Evolutionary conservation across 2,113 vertebrate genomes (phyloP).

Genomic region (Synchiropus splendidus): DNA sequence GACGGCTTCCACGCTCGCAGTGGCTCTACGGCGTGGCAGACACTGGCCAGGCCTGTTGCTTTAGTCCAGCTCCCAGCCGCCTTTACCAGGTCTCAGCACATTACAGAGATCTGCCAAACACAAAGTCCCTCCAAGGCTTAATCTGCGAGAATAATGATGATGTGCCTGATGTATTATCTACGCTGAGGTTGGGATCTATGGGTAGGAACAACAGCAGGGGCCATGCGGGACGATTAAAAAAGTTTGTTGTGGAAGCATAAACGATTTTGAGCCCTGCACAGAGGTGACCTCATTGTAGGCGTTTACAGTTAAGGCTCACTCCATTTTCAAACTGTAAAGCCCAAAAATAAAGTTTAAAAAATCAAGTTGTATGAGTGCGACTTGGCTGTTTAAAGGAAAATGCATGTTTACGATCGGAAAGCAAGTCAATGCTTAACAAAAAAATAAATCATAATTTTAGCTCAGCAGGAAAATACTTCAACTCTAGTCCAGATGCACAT

Average conservation of each 20-base stretch:
- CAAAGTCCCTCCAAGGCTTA: conserved; percentile 25
- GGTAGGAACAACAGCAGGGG: conserved; percentile 38
- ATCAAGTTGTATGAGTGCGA: too few relatives aligned
- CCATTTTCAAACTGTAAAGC: too few relatives aligned
- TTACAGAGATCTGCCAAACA: conserved; percentile 31
- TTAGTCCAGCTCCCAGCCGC: conserved; percentile 40
- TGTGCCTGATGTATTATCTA: conserved; percentile 30
- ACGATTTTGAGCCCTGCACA: conserved; percentile 17
- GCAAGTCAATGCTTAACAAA: too few relatives aligned
- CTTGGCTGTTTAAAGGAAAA: too few relatives aligned
- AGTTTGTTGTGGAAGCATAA: conserved; percentile 27
- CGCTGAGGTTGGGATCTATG: conserved; percentile 29
- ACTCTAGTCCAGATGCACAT: too few relatives aligned
- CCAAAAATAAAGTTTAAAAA: too few relatives aligned
- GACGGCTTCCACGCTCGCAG: conserved; percentile 40
- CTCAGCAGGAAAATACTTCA: too few relatives aligned
- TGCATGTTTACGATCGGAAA: too few relatives aligned
- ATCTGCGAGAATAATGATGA: conserved; percentile 41
- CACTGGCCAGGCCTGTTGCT: conserved; percentile 46
- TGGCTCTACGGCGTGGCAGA: conserved; percentile 28
- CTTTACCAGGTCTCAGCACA: conserved; percentile 11
- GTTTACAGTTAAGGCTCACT: too few relatives aligned
- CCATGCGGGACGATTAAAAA: conserved; percentile 30
- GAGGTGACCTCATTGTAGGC: conserved; percentile 25
- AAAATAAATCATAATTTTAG: too few relatives aligned